Conservation (phyloP, 2,113 vertebrate species). For the Halichoeres trimaculatus region DNA sequence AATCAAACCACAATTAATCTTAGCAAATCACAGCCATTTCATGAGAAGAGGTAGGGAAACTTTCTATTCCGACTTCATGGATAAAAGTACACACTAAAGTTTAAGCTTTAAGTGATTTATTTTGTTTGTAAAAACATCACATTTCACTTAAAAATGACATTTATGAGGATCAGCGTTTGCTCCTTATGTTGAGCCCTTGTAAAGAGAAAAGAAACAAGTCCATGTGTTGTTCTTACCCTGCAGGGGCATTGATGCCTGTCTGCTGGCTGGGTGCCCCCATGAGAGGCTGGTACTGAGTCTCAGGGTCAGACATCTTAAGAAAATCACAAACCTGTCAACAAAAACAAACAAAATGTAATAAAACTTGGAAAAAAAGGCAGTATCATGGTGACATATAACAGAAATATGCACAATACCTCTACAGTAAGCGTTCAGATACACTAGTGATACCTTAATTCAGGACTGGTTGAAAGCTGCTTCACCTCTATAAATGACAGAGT, state of each 20-base stretch:
- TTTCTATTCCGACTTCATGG: too few species aligned
- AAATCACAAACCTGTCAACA: conserved; percentile 35
- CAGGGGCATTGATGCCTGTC: conserved; percentile 9
- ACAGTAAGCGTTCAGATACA: neutral
- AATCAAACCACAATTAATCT: too few species aligned
- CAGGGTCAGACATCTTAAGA: conserved; percentile 52
- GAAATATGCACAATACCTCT: neutral
- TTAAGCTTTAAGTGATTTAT: too few species aligned
- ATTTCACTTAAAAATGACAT: neutral
- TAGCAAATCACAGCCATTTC: too few species aligned
- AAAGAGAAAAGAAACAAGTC: neutral
- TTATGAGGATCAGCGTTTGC: too few species aligned
- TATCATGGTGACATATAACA: too few species aligned
- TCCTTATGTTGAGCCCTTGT: neutral
- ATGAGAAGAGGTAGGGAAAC: too few species aligned
- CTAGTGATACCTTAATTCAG: conserved; percentile 23
- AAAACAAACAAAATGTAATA: neutral
- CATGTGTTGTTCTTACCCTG: conserved; percentile 20
- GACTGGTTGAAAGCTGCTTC: neutral
- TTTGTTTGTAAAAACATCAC: neutral
- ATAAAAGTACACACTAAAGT: too few species aligned
- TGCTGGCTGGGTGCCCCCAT: conserved; percentile 14
- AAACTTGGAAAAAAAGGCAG: neutral
- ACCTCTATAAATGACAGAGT: neutral
- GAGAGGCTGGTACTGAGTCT: conserved; percentile 44